phyloP scores from a whole-genome alignment of 2,113 vertebrate genomes.

The Crotalus helleri region DNA sequence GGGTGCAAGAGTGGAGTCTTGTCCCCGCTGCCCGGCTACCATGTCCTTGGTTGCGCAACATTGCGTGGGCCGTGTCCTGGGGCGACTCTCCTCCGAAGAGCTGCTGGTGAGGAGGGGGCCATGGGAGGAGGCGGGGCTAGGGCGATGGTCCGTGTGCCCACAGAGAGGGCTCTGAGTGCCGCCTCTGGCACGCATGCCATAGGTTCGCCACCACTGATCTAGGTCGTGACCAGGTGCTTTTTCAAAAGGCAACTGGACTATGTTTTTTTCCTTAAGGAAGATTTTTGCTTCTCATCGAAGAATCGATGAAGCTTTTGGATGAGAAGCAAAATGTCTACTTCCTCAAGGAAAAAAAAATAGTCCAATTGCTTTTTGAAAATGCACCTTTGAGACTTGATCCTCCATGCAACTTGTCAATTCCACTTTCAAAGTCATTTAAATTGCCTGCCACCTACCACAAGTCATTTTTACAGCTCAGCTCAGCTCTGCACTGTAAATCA shows the following conservation, averaged over 20 bases:
- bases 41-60: no score
- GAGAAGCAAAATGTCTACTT: background rate
- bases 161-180: no score
- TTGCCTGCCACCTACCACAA: background rate
- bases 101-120: no score
- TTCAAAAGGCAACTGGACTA: background rate
- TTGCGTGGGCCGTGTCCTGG: no score
- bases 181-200: no score
- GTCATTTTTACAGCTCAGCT: background rate
- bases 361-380: background rate
- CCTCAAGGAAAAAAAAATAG: background rate
- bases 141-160: no score
- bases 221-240: background rate
- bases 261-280: background rate
- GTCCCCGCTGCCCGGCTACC: no score
- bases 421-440: background rate
- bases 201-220: background rate
- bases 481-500: background rate
- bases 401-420: background rate
- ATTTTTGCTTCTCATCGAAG: background rate
- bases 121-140: no score
- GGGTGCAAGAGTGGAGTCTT: no score
- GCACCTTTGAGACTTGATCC: background rate
- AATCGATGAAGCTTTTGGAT: background rate
- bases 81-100: no score